Evolutionary conservation across 2,888 invertebrate species (phyloP).

Genomic region (Drosophila hamatofila): DNA sequence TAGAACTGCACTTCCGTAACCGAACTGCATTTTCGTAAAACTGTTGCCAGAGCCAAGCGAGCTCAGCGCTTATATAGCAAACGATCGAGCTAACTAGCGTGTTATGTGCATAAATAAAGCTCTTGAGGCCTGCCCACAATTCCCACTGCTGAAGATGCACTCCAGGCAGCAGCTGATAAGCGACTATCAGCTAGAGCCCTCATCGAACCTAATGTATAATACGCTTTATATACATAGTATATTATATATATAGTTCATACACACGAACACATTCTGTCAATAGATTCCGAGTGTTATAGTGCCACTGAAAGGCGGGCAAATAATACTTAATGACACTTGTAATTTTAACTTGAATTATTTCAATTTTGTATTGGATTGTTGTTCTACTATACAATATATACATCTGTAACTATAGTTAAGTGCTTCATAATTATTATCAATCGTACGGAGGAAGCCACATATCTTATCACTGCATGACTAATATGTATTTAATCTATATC

Average conservation of each 20-base stretch:
- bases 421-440: background rate
- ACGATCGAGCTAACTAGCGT: background rate
- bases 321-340: slow-evolving; percentile 7
- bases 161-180: slow-evolving; percentile 31
- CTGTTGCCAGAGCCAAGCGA: slow-evolving; percentile 6
- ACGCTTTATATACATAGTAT: background rate
- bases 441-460: slow-evolving; percentile 1
- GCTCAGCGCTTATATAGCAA: slow-evolving; percentile 33
- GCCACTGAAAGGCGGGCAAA: background rate
- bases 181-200: slow-evolving; percentile 28
- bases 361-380: slow-evolving; percentile 14
- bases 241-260: background rate
- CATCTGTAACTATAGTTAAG: background rate
- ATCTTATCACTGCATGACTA: background rate
- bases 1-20: slow-evolving; percentile 14
- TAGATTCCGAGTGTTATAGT: slow-evolving; percentile 5
- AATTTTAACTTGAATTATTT: background rate
- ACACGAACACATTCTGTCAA: slow-evolving; percentile 2
- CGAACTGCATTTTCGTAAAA: slow-evolving; percentile 30
- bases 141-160: slow-evolving; percentile 33
- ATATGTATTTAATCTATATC: background rate
- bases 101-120: slow-evolving; percentile 33
- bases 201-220: slow-evolving; percentile 6
- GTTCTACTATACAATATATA: background rate
- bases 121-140: slow-evolving; percentile 45